Evolutionary conservation across 2,888 invertebrate genomes (phyloP), one percentile per base, ranked within the genome.

Genomic region (Andrena bucephala): DNA sequence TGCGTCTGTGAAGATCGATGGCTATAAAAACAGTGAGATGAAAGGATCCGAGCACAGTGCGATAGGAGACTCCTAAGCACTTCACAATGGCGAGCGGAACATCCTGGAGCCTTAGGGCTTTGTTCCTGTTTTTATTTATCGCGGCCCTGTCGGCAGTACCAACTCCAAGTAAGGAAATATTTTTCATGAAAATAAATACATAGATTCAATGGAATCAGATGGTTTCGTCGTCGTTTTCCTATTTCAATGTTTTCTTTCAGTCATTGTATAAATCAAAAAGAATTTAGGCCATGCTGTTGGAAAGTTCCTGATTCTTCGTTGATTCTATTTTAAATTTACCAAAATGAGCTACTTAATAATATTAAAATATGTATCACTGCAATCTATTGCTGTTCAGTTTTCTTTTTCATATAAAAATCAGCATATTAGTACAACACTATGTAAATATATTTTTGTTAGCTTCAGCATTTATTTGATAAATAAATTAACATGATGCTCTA

Each of bases 21-120:
- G 85, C 88, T 93, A 93, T 93, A 93, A 92, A 93, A 93, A 92
- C 91, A 85, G 87, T 75, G 83, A 90, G 87, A 87, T 91, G 87
- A 90, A 91, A 92, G 77, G 80, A 86, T 84, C 70, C 27, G 68
- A 78, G 79, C 89, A 83, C 91, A 92, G 92, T 92, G 76, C 68
- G 81, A 81, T 80, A 68, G 77, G 62, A 50, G 66, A 66, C 68
- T 71, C 62, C 59, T 36, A 16, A 74, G 59, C 77, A 79, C 84
- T 81, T 83, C 82, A 82, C 59, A 73, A 84, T 90, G 86, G 60
- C 77, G 69, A 72, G 67, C 68, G 71, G 74, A 75, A 81, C 69
- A 62, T 42, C n/a, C 4, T 29, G 62, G 77, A 69, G 42, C 68
- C 80, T 89, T 42, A 76, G 84, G 54, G 63, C 88, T 60, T 76